A percentile compares a stretch with the other conserved stretches of the same genome.
These are phyloP conservation scores for Drosophila truncata DNA, from an alignment of 1,140 invertebrate species.

Conservation along the genomic window DNA sequence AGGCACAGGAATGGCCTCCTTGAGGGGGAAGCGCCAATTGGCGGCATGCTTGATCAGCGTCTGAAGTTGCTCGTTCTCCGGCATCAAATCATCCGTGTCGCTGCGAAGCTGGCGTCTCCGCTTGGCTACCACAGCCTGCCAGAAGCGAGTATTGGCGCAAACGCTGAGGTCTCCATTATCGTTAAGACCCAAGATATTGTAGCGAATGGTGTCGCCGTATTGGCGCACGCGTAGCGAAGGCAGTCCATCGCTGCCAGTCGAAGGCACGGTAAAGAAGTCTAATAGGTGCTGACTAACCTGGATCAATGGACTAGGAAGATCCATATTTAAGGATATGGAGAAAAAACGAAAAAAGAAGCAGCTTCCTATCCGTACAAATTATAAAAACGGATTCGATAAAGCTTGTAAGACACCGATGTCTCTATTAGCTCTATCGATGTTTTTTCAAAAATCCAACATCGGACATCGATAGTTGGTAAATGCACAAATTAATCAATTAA, in stretches of 20 bases:
- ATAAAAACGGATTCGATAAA: background rate
- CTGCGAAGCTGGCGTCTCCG: conserved; percentile 24
- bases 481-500: no score
- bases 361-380: background rate
- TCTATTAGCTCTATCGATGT: background rate
- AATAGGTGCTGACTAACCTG: conserved; percentile 35
- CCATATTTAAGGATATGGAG: background rate
- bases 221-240: conserved; percentile 1
- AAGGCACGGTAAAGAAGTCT: conserved; percentile 31
- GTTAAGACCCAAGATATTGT: conserved; percentile 21
- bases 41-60: conserved; percentile 30
- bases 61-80: conserved; percentile 6
- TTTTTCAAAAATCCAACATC: background rate
- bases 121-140: conserved; percentile 22
- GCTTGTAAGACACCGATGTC: background rate
- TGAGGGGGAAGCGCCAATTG: conserved; percentile 50
- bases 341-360: background rate
- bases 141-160: conserved; percentile 32
- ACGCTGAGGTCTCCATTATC: conserved; percentile 47
- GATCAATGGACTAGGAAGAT: conserved; percentile 6
- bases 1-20: background rate
- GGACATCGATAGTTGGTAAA: background rate
- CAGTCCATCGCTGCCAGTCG: background rate
- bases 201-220: conserved; percentile 57
- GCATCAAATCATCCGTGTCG: conserved; percentile 5